Percentiles rank a stretch among this genome's conserved stretches.
Evolutionary conservation across 1,140 invertebrate genomes (phyloP).

Genomic region (Drosophila funebris): DNA sequence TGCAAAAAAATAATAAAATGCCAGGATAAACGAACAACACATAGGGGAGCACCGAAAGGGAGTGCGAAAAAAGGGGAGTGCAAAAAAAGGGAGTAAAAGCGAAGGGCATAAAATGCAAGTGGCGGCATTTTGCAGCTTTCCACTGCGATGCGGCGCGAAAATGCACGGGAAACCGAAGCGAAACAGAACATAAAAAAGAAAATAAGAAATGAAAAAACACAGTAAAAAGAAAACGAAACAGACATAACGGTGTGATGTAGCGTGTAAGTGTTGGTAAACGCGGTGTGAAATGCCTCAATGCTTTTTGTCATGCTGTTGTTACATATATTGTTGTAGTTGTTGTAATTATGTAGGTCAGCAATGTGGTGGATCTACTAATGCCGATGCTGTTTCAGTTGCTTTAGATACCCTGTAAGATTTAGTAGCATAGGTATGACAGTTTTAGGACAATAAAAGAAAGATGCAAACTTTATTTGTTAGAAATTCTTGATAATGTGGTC

Average conservation of each 20-base stretch:
- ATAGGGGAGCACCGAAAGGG: conserved; percentile 10
- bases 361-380: conserved; percentile 36
- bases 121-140: conserved; percentile 63
- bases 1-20: conserved; percentile 65
- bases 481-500: too few relatives aligned
- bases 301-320: conserved; percentile 45
- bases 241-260: conserved; percentile 41
- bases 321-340: conserved; percentile 3
- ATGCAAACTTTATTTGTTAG: too few relatives aligned
- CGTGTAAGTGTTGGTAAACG: conserved; percentile 79
- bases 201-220: conserved; percentile 19
- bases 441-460: too few relatives aligned
- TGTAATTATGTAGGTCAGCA: conserved; percentile 66
- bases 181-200: conserved; percentile 18
- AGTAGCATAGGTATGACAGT: too few relatives aligned
- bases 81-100: conserved; percentile 9
- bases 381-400: conserved; percentile 35
- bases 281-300: conserved; percentile 60
- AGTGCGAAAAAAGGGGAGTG: conserved; percentile 39
- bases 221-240: background rate
- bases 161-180: conserved; percentile 57
- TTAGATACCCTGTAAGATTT: conserved; percentile 15
- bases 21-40: conserved; percentile 18
- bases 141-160: conserved; percentile 57
- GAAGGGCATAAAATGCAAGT: conserved; percentile 64